Percentiles rank a stretch among this genome's conserved stretches.
Evolutionary conservation across 2,888 invertebrate genomes (phyloP).

Genomic region (Rotaria macrura): DNA sequence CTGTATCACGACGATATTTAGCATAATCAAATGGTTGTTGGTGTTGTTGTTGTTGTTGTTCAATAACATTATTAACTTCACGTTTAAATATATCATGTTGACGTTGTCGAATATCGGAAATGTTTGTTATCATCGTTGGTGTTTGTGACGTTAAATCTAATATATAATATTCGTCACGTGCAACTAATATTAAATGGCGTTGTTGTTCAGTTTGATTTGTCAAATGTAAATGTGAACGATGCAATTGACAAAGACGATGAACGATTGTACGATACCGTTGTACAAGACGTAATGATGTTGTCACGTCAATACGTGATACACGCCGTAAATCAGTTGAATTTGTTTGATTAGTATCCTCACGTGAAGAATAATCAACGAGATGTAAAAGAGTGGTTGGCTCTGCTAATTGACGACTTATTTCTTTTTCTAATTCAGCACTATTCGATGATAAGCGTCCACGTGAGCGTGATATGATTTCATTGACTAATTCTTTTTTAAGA

Average conservation of each 20-base stretch:
- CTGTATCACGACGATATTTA: not conserved
- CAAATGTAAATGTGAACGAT: not conserved
- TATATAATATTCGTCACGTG: not conserved
- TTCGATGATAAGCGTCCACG: not conserved
- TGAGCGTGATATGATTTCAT: not conserved
- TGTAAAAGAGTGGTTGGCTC: not conserved
- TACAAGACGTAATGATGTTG: not conserved
- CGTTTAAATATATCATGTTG: slow-evolving; percentile 1
- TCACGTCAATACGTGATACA: not conserved
- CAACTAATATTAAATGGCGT: not conserved
- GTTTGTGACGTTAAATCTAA: not conserved
- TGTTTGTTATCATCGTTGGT: not conserved
- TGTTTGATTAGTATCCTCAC: not conserved
- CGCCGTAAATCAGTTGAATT: not conserved
- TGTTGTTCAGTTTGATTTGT: not conserved
- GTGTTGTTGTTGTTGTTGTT: not conserved
- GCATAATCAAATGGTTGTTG: not conserved
- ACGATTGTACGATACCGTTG: not conserved
- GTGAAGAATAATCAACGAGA: not conserved
- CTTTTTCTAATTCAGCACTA: not conserved
- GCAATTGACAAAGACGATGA: not conserved
- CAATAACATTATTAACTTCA: not conserved
- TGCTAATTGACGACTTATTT: not conserved
- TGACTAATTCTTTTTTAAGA: not conserved
- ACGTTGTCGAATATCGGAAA: not conserved